Base-by-base conservation (phyloP, 2,888 invertebrate species). In the Hemithea aestivaria region DNA sequence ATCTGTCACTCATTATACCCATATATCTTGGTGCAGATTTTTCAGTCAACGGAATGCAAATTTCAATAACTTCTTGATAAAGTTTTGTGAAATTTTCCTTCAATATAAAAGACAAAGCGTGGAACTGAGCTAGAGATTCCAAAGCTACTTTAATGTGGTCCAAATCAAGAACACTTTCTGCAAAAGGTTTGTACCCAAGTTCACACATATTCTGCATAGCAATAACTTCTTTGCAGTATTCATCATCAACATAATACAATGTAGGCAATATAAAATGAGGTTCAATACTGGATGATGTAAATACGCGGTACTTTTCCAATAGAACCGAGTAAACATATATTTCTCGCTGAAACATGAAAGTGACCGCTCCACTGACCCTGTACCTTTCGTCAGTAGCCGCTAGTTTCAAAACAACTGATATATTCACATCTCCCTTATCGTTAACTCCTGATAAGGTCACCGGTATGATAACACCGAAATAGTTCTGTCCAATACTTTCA, bases 341-440 rank as follows among this genome's bases (percentile, higher is more conserved):
- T 64, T 87, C 85, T 45, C 72, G 62, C 1, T 53, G 58, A 51
- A 84, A 87, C 62, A 84, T 68, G 5, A 56, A 22, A 4, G 80
- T 77, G 1, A 85, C 53, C 1, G 85, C 84, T 0, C 81, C 84
- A 24, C 83, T 84, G 1, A 83, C 65, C 24, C 84, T 66, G 45
- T 64, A 84, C 41, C 66, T 62, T 41, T 81, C 79, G 45, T 84
- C 77, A 2, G 63, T 73, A 4, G 87, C 85, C 28, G 85, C 81
- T 35, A 83, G 56, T 62, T 87, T 87, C 36, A 85, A 54, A 31
- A 82, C 70, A 16, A 82, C 34, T 20, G 51, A 48, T 1, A 47
- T 54, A 23, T 60, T 24, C 6, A 8, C 20, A 28, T 10, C 21
- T 6, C 22, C 2, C 22, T 30, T 40, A 41, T 51, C 56, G 7